Conservation (phyloP, 2,113 vertebrate genomes). For the Nicator chloris region DNA sequence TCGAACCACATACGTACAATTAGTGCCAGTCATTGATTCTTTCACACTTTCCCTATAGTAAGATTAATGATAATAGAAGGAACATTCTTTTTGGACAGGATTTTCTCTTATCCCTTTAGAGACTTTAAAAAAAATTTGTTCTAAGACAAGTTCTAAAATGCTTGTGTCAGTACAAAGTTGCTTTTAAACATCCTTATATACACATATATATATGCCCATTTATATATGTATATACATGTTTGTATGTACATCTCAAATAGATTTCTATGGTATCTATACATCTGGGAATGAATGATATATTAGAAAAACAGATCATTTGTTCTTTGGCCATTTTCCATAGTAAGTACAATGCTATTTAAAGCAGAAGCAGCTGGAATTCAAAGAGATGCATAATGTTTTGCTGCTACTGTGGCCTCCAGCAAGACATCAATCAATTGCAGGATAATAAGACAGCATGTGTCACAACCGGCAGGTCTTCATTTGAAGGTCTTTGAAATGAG, state of each 20-base stretch:
- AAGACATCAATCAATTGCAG: background rate
- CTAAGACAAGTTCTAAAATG: background rate
- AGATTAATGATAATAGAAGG: background rate
- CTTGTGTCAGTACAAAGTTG: background rate
- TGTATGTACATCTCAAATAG: background rate
- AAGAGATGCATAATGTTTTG: background rate
- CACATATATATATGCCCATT: fast-evolving
- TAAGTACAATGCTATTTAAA: background rate
- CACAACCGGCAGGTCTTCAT: background rate
- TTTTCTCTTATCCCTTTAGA: background rate
- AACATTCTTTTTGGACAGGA: background rate
- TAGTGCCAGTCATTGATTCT: background rate
- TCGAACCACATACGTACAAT: background rate
- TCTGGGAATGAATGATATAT: background rate
- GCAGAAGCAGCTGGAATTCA: background rate
- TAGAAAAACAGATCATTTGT: background rate
- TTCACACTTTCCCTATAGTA: background rate
- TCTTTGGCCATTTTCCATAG: background rate
- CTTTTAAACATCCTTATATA: background rate
- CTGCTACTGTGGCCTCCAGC: background rate
- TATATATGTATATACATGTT: background rate
- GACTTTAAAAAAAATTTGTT: background rate
- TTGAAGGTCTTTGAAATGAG: conserved; percentile 20
- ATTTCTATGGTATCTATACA: background rate
- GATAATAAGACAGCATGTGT: background rate